These are phyloP conservation scores for Aegotheles bennettii DNA, from an alignment of 2,113 vertebrate species.

Conservation along the genomic window DNA sequence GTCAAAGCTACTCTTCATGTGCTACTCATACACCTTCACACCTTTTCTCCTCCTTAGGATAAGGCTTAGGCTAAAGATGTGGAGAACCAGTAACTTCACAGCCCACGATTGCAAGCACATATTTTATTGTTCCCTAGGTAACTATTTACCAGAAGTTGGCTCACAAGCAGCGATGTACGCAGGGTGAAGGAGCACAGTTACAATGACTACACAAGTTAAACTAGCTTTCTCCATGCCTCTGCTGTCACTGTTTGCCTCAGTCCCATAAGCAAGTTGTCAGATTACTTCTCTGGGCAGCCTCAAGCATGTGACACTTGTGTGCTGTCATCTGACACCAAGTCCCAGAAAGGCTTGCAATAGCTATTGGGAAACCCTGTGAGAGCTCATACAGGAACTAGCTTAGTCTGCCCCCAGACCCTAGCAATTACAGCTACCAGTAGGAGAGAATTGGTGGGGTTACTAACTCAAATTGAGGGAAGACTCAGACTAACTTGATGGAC, in stretches of 20 bases:
- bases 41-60: not conserved
- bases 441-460: not conserved
- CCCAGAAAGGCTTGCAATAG: conserved; percentile 25
- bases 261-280: not conserved
- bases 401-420: not conserved
- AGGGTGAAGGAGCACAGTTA: not conserved
- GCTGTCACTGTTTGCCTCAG: not conserved
- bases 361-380: not conserved
- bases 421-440: not conserved
- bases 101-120: not conserved
- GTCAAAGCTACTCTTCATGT: not conserved
- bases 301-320: conserved; percentile 44
- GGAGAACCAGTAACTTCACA: not conserved
- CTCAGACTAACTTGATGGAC: not conserved
- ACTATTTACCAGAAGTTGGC: not conserved
- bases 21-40: not conserved
- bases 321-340: conserved; percentile 53
- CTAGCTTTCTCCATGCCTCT: not conserved
- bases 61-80: not conserved
- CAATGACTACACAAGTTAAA: not conserved
- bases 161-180: not conserved
- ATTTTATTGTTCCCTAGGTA: not conserved
- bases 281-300: not conserved
- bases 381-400: not conserved
- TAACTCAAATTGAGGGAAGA: not conserved